A percentile compares a stretch with the other conserved stretches of the same genome.
Evolutionary conservation across 2,797 vertebrate species (phyloP).

Genomic region (Malacoctenus gilli): DNA sequence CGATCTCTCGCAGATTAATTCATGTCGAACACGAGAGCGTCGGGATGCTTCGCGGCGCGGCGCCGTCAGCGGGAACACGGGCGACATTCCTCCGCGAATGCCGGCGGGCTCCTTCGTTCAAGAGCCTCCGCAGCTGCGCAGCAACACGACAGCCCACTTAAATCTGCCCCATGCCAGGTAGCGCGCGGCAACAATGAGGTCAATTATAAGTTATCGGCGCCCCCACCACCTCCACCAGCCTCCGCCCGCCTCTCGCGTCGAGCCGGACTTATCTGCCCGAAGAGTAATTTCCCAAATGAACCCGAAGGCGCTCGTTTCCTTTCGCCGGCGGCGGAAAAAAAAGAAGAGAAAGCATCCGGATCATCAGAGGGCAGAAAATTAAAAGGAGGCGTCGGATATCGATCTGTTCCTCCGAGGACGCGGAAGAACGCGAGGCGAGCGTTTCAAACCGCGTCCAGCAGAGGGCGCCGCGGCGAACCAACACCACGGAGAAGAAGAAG

Average conservation of each 20-base stretch:
- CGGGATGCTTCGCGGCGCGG: no score
- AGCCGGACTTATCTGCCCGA: conserved; percentile 12
- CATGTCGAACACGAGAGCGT: conserved; percentile 47
- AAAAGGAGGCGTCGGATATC: conserved; percentile 23
- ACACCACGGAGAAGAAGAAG: no score
- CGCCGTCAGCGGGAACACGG: no score
- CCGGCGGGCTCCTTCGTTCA: conserved; percentile 26
- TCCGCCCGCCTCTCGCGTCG: conserved; percentile 30
- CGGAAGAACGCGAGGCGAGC: no score
- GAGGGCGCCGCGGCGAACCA: no score
- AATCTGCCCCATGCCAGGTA: conserved; percentile 23
- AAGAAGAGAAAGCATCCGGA: conserved; percentile 32
- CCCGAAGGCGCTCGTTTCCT: conserved; percentile 28
- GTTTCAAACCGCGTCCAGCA: no score
- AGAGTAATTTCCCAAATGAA: conserved; percentile 54
- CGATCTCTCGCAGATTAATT: conserved; percentile 34
- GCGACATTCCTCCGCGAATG: conserved; percentile 32
- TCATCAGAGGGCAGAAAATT: conserved; percentile 38
- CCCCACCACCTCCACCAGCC: not conserved
- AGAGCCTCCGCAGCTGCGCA: conserved; percentile 15
- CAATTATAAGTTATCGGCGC: conserved; percentile 33
- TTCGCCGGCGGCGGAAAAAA: conserved; percentile 35
- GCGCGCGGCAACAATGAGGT: conserved; percentile 34
- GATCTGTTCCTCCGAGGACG: no score
- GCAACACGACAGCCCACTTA: conserved; percentile 5